Conservation (phyloP, 2,888 invertebrate species). For the Mactromeris polynyma region DNA sequence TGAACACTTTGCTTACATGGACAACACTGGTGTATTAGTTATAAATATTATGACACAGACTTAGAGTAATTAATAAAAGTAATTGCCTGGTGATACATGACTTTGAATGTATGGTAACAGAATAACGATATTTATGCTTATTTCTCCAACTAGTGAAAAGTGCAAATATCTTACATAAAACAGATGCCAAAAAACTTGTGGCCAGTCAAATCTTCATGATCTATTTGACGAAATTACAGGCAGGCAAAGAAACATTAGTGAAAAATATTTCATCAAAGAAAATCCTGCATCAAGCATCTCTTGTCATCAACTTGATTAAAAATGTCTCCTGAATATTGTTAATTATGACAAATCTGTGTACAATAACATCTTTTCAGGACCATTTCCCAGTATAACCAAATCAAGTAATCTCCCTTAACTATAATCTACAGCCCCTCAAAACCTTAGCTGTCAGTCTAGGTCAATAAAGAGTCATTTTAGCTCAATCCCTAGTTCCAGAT, state of each 20-base stretch:
- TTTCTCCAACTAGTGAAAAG: too few species aligned
- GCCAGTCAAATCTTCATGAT: neutral
- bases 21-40: too few species aligned
- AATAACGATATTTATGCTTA: too few species aligned
- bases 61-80: too few species aligned
- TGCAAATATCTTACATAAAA: neutral
- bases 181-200: neutral
- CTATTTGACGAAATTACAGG: neutral
- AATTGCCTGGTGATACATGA: too few species aligned
- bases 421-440: slow-evolving; percentile 28
- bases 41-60: too few species aligned
- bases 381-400: slow-evolving; percentile 53
- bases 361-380: slow-evolving; percentile 50
- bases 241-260: neutral
- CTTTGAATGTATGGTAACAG: too few species aligned
- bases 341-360: slow-evolving; percentile 54
- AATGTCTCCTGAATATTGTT: slow-evolving; percentile 32
- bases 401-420: slow-evolving; percentile 43
- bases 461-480: slow-evolving; percentile 51
- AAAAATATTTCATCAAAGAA: slow-evolving; percentile 15
- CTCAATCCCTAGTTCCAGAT: slow-evolving; percentile 57
- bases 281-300: neutral
- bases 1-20: too few species aligned
- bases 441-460: slow-evolving; percentile 38
- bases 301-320: slow-evolving; percentile 37